A percentile compares a stretch with the other conserved stretches of the same genome.
These are phyloP conservation scores for Australoheros scitulus DNA, from an alignment of 2,113 vertebrate genomes.

Conservation along the genomic window DNA sequence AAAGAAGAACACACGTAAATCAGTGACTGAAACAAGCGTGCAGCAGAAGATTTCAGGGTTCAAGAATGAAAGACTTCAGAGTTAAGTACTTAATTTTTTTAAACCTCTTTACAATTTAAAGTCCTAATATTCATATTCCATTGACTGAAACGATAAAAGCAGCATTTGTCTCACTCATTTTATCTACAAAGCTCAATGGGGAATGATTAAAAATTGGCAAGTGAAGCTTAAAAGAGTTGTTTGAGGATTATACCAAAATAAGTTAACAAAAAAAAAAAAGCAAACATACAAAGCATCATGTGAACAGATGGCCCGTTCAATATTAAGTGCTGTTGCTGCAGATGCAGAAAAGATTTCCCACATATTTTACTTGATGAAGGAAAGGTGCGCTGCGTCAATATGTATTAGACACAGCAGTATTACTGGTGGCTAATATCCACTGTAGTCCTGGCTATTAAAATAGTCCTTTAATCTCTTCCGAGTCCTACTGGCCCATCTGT, in stretches of 20 bases:
- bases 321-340: not conserved
- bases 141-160: slow-evolving; percentile 11
- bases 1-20: slow-evolving; percentile 23
- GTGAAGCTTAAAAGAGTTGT: not conserved
- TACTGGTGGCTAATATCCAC: not conserved
- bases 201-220: not conserved
- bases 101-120: not conserved
- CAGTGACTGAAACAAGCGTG: not conserved
- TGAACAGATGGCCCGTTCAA: slow-evolving; percentile 29
- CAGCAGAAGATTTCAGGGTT: not conserved
- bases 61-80: not conserved
- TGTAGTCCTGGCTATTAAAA: slow-evolving; percentile 2
- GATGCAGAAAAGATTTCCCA: not conserved
- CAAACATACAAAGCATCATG: not conserved
- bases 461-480: not conserved
- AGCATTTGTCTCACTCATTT: not conserved
- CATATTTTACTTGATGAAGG: not conserved
- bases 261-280: not conserved
- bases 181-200: not conserved
- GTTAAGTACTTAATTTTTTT: not conserved
- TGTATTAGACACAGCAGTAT: not conserved
- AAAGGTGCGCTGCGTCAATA: not conserved
- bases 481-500: not conserved
- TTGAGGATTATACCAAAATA: not conserved
- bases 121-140: not conserved